phyloP scores from a whole-genome alignment of 2,888 invertebrate species.

The Synanthedon myopaeformis region DNA sequence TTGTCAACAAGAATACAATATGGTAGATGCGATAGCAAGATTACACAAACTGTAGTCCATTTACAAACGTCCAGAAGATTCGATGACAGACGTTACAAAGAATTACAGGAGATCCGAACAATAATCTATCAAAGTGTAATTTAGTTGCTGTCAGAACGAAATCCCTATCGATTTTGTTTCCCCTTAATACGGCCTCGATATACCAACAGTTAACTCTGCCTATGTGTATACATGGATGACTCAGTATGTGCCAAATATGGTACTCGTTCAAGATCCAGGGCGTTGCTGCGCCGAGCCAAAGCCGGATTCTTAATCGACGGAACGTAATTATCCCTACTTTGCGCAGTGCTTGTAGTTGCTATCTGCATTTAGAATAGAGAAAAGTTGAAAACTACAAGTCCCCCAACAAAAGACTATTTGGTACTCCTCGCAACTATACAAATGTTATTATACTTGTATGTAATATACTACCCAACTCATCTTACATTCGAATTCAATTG shows the following conservation, averaged over 20 bases:
- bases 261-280: conserved; percentile 17
- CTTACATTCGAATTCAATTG: no score
- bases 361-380: not conserved
- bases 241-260: conserved; percentile 43
- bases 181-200: conserved; percentile 26
- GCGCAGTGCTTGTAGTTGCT: not conserved
- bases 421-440: no score
- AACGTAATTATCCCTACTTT: not conserved
- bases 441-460: no score
- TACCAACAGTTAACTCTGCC: conserved; percentile 12
- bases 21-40: no score
- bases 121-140: conserved; percentile 7
- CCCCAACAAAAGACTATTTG: no score
- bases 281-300: conserved; percentile 14
- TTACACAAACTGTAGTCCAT: no score
- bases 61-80: no score
- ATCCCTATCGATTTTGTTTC: conserved; percentile 8
- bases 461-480: no score
- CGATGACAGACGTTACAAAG: not conserved
- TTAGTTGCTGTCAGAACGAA: conserved; percentile 3
- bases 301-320: not conserved
- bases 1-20: no score
- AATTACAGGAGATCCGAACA: conserved; percentile 2
- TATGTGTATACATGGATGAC: conserved; percentile 21
- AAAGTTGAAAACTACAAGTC: not conserved